Evolutionary conservation across 2,888 invertebrate genomes (phyloP).

Genomic region (Trissolcus japonicus): DNA sequence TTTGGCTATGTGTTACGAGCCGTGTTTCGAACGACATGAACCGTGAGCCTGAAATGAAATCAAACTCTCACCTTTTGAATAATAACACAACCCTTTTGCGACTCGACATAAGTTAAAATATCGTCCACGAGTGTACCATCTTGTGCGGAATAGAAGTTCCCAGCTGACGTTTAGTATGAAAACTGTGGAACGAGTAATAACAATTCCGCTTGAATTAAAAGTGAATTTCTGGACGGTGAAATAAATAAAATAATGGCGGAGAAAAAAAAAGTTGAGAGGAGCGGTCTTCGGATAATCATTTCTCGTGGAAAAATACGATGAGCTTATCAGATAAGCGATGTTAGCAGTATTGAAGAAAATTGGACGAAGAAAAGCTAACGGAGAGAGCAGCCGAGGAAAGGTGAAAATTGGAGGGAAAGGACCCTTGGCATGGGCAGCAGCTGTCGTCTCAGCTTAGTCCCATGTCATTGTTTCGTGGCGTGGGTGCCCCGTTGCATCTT

Average conservation of each 20-base stretch:
- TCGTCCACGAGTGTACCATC: too few relatives aligned
- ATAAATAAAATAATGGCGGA: constrained; percentile 16
- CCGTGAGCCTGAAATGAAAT: background rate
- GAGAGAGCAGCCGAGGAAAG: background rate
- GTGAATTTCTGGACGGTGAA: too few relatives aligned
- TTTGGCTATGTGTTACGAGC: background rate
- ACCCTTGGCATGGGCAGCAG: constrained; percentile 26
- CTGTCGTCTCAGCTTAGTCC: constrained; percentile 38
- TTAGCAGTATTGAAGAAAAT: constrained; percentile 3
- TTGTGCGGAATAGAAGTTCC: too few relatives aligned
- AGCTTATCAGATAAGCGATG: constrained; percentile 35
- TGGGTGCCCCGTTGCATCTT: constrained; percentile 62
- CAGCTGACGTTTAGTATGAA: too few relatives aligned
- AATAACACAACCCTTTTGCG: background rate
- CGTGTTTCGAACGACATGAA: background rate
- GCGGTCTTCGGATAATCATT: background rate
- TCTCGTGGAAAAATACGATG: constrained; percentile 7
- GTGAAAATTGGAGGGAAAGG: constrained; percentile 12
- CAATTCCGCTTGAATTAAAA: too few relatives aligned
- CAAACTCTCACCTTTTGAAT: background rate
- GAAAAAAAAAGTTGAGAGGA: constrained; percentile 11
- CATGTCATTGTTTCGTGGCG: constrained; percentile 57
- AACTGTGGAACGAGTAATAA: too few relatives aligned
- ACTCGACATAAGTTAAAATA: background rate
- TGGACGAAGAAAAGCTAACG: background rate